Base-by-base conservation (phyloP, 2,113 vertebrate species). In the Anoura caudifer region DNA sequence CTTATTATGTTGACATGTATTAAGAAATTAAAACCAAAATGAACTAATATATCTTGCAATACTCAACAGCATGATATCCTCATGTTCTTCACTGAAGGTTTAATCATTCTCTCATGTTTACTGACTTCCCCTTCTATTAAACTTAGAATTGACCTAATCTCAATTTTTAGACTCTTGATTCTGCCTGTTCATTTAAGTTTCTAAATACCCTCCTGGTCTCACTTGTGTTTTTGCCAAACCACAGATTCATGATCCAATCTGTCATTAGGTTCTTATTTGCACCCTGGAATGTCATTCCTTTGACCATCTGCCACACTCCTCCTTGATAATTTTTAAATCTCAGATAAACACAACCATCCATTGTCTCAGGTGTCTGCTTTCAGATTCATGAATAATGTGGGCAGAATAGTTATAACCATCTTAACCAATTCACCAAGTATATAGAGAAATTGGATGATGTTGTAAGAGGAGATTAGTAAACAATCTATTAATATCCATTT, bases 11-110 rank as follows among this genome's bases (percentile, higher is more conserved):
- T 93, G 41, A 38, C 22, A 19, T 41, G 2, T 33, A 65, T 72
- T 94, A 82, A 87, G 59, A 94, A 90, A 92, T 94, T 86, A 86
- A 94, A 96, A 43, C 0, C 9, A 26, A 90, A 95, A 72, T 31
- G 52, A 94, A 72, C 31, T 14, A 82, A 85, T n/a, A 31, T 38
- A 38, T 79, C 43, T 47, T 69, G 0, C 7, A 70, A 50, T 12
- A 61, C 43, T 92, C 28, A 56, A 26, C 15, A 45, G 22, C 43
- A 47, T 33, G 45, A 41, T n/a, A 47, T 47, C 7, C 22, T 85
- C 50, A 72, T 52, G 22, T 10, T 52, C 7, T 47, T 14, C 14
- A 43, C 24, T 56, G 31, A 81, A n/a, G 1, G 2, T 28, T 69
- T 65, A 91, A 45, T 91, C 17, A 10, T 63, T 52, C 28, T 50